Evolutionary conservation across 2,797 vertebrate species (phyloP), one percentile per base, ranked within the genome.

Genomic region (Peromyscus nudipes): DNA sequence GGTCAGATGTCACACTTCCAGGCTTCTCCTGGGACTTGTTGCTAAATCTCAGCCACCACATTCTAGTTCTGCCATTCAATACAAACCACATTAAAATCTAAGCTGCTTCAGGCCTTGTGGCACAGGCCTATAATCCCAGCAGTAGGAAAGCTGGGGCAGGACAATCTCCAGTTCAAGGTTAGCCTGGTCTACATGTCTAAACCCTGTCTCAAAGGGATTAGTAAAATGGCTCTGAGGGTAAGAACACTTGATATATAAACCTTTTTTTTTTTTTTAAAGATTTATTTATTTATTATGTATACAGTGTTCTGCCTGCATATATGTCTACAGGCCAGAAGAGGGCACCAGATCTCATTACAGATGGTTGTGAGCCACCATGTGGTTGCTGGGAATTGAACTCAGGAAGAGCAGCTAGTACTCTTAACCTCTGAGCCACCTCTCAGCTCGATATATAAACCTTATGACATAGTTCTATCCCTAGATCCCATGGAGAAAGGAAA

Each of bases 1-100:
- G 1, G 4, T 60, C 49, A 4, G 16, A 3, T 27, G 19, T 11
- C 29, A 0, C 43, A 13, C 2, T 2, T 7, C n/a, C 6, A 31
- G 57, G 46, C 69, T 40, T 23, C 60, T n/a, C n/a, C 23, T 0
- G n/a, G 10, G 79, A 23, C 55, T 31, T 0, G 34, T 31, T 3
- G 25, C 11, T 11, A 4, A n/a, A 4, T 8, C 29, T 1, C 0
- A 64, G 1, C 77, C 21, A 0, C 37, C 25, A 25, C 19, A 5
- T 12, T 1, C 17, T 10, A 4, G 37, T 31, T 17, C 37, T 16
- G 3, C 1, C 40, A 0, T 43, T 4, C 46, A 52, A 60, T 81
- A n/a, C 16, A 55, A 27, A 60, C 64, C 40, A 34, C 1, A 0
- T 37, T 31, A 77, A 31, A 91, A 16, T 21, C 49, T 19, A 29